A percentile compares a stretch with the other conserved stretches of the same genome.
phyloP scores from a whole-genome alignment of 2,797 vertebrate genomes.

The Sebastes iracundus region DNA sequence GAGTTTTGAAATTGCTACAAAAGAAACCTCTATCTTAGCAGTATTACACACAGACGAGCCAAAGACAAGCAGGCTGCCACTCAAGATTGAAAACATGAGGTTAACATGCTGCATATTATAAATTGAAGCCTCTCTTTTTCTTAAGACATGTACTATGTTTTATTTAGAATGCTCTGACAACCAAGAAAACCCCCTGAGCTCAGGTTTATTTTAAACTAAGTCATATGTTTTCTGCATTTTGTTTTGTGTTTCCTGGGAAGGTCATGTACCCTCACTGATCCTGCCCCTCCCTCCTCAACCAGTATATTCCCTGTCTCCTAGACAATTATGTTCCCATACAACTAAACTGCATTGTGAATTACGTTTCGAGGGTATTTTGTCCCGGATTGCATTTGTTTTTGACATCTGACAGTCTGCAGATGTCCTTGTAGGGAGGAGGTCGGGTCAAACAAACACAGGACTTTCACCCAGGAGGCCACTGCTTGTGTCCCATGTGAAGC shows the following conservation, averaged over 20 bases:
- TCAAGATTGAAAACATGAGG: neutral
- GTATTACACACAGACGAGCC: neutral
- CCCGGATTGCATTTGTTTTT: too few species aligned
- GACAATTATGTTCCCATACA: too few species aligned
- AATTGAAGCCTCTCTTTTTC: neutral
- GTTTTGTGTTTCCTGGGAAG: neutral
- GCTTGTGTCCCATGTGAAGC: too few species aligned
- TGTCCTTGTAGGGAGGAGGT: too few species aligned
- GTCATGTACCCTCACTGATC: neutral
- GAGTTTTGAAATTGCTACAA: neutral
- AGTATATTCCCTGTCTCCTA: slow-evolving; percentile 1
- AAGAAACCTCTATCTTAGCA: neutral
- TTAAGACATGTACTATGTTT: neutral
- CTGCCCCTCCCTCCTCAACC: neutral
- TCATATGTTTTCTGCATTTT: neutral
- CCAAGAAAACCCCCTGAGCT: neutral
- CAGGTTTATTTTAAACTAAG: neutral
- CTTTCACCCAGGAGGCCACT: too few species aligned
- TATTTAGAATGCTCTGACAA: neutral
- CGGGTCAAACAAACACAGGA: too few species aligned
- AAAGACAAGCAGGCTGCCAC: neutral
- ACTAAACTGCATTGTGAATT: too few species aligned
- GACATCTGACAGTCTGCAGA: neutral
- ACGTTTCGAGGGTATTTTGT: slow-evolving; percentile 7
- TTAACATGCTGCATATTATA: neutral